phyloP scores from a whole-genome alignment of 2,888 invertebrate genomes.

The Acrobasis repandana region DNA sequence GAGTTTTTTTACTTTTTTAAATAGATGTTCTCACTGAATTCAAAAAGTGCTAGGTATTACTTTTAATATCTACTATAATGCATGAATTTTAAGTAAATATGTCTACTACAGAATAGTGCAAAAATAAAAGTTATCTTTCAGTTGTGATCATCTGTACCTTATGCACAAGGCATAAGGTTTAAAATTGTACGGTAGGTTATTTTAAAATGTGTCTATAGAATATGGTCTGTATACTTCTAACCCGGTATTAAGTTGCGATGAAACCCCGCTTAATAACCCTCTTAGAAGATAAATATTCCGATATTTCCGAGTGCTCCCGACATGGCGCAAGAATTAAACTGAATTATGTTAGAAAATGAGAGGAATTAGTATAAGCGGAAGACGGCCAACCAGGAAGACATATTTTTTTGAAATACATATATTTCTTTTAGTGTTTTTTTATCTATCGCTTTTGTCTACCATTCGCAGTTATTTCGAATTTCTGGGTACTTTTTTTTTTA shows the following conservation, averaged over 20 bases:
- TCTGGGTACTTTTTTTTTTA: too few relatives aligned
- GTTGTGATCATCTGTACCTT: conserved; percentile 8
- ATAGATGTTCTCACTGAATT: neutral
- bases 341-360: conserved; percentile 40
- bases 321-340: conserved; percentile 41
- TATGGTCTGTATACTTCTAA: conserved; percentile 37
- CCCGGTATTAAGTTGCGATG: conserved; percentile 37
- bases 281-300: conserved; percentile 49
- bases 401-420: conserved; percentile 12
- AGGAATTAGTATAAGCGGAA: conserved; percentile 30
- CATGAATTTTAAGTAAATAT: conserved; percentile 31
- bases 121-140: conserved; percentile 25
- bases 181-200: conserved; percentile 20
- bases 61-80: conserved; percentile 28
- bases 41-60: conserved; percentile 17
- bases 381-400: conserved; percentile 18
- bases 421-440: neutral
- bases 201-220: conserved; percentile 34
- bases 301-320: conserved; percentile 48
- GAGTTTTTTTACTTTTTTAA: too few relatives aligned
- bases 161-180: conserved; percentile 9
- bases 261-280: conserved; percentile 45
- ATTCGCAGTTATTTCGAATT: too few relatives aligned
- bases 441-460: neutral
- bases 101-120: conserved; percentile 27